Evolutionary conservation across 2,113 vertebrate species (phyloP).

Genomic region (Etheostoma spectabile): DNA sequence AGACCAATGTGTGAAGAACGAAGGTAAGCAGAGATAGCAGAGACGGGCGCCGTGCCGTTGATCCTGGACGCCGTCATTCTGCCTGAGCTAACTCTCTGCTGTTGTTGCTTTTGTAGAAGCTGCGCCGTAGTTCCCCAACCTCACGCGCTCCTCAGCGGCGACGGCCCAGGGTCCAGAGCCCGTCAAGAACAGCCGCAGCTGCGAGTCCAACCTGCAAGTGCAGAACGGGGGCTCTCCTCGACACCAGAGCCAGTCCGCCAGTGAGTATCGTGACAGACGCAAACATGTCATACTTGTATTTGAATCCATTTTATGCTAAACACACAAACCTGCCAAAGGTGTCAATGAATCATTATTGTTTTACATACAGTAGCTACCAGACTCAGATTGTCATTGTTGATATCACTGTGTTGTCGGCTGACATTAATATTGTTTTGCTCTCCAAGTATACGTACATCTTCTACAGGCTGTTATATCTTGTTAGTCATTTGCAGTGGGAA

Average conservation of each 20-base stretch:
- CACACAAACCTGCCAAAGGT: neutral
- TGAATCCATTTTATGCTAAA: neutral
- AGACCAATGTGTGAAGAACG: constrained; percentile 94
- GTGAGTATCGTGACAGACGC: constrained; percentile 85
- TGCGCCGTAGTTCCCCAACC: constrained; percentile 98
- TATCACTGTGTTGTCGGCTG: constrained; percentile 13
- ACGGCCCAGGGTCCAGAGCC: constrained; percentile 88
- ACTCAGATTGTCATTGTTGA: neutral
- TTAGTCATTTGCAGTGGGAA: constrained; percentile 17
- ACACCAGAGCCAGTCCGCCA: constrained; percentile 93
- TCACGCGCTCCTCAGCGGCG: constrained; percentile 86
- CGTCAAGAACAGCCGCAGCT: constrained; percentile 96
- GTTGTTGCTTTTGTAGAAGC: constrained; percentile 85
- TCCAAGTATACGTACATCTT: constrained; percentile 12
- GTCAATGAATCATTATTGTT: neutral
- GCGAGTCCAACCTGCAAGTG: constrained; percentile 97
- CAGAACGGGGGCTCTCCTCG: constrained; percentile 95
- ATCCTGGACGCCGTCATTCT: neutral
- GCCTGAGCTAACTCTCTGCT: neutral
- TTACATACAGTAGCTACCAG: neutral
- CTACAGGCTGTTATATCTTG: constrained; percentile 42
- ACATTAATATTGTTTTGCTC: constrained; percentile 33
- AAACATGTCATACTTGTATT: neutral
- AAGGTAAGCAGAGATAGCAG: constrained; percentile 85
- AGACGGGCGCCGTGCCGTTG: rapidly evolving